Evolutionary conservation across 2,113 vertebrate species (phyloP).

Genomic region (Erythrocercus mccallii): DNA sequence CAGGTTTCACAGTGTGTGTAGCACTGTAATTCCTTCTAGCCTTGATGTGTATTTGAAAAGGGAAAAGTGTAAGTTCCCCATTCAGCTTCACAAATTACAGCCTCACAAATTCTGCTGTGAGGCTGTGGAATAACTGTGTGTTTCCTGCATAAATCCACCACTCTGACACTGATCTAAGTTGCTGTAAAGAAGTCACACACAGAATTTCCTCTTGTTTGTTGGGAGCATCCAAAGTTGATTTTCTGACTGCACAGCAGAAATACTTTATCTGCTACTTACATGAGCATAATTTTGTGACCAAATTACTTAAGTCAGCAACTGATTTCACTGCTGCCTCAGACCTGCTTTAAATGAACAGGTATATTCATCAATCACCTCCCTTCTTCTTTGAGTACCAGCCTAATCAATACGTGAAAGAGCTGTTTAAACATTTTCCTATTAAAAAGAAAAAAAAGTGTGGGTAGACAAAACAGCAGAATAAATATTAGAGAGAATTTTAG

Average conservation of each 20-base stretch:
- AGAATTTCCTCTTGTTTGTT: not conserved
- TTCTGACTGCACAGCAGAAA: constrained; percentile 54
- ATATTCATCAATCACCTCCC: constrained; percentile 50
- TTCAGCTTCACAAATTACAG: not conserved
- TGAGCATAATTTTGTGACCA: constrained; percentile 38
- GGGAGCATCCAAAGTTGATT: not conserved
- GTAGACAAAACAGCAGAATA: not conserved
- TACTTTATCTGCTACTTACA: constrained; percentile 4
- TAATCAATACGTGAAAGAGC: constrained; percentile 24
- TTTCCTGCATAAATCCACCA: not conserved
- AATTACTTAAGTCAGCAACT: constrained; percentile 58
- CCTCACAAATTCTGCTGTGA: not conserved
- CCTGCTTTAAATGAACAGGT: constrained; percentile 46
- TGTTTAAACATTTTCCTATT: constrained; percentile 16
- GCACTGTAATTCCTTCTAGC: not conserved
- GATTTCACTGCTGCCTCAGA: constrained; percentile 39
- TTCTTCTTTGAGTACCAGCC: not conserved
- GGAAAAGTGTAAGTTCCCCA: not conserved
- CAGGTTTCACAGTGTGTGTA: not conserved
- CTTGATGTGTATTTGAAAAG: not conserved
- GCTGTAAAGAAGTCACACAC: not conserved
- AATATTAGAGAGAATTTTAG: not conserved
- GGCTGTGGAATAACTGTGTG: too few species aligned
- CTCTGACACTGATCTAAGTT: not conserved
- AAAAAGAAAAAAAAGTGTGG: not conserved